These are phyloP conservation scores for Tauraco hartlaubi DNA, from an alignment of 2,797 vertebrate species.

Conservation along the genomic window DNA sequence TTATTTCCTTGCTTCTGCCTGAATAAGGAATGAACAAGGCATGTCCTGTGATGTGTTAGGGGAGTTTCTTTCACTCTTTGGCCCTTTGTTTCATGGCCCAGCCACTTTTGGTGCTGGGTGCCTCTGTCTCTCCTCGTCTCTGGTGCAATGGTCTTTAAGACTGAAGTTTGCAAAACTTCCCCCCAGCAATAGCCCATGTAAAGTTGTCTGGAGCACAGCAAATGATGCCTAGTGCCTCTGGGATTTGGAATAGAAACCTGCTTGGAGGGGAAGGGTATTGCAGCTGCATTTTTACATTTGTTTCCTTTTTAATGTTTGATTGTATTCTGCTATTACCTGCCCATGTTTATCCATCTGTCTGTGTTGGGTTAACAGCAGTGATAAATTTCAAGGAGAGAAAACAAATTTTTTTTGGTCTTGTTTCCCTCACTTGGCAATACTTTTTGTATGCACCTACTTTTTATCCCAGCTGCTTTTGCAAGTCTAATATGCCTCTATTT, in stretches of 20 bases:
- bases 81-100: not conserved
- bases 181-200: not conserved
- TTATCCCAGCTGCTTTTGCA: not conserved
- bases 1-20: not conserved
- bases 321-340: not conserved
- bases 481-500: not conserved
- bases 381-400: not conserved
- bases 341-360: not conserved
- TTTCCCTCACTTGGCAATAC: not conserved
- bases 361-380: not conserved
- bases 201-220: not conserved
- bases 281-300: not conserved
- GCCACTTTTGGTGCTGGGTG: not conserved
- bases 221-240: not conserved
- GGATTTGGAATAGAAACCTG: not conserved
- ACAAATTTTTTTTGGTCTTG: not conserved
- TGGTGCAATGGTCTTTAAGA: not conserved
- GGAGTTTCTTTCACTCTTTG: not conserved
- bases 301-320: not conserved
- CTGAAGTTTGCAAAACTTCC: not conserved
- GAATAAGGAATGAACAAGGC: not conserved
- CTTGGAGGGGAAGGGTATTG: not conserved
- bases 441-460: not conserved
- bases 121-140: not conserved
- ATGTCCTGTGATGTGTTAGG: not conserved